These are phyloP conservation scores for Phaetusa simplex DNA, from an alignment of 2,113 vertebrate species.

Conservation along the genomic window DNA sequence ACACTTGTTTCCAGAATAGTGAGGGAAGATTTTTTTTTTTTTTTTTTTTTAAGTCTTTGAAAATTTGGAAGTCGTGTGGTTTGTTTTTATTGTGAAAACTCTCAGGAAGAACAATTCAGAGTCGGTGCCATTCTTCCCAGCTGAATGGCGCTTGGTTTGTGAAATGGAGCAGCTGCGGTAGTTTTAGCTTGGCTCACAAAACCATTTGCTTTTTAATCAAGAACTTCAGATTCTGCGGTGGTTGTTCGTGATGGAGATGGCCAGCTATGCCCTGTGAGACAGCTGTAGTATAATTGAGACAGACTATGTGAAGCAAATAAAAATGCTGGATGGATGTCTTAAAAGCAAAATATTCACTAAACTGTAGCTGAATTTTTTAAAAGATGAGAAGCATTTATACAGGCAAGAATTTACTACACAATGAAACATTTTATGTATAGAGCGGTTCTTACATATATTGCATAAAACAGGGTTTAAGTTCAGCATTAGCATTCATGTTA, in stretches of 20 bases:
- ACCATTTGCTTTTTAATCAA: constrained; percentile 76
- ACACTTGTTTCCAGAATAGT: constrained; percentile 73
- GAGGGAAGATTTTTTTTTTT: too few species aligned
- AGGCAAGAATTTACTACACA: background rate
- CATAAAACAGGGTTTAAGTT: background rate
- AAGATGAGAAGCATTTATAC: background rate
- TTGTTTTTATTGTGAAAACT: constrained; percentile 79
- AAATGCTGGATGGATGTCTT: constrained; percentile 48
- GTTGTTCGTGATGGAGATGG: constrained; percentile 74
- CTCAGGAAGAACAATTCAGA: constrained; percentile 79
- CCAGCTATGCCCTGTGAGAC: constrained; percentile 72
- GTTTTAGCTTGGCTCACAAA: constrained; percentile 74
- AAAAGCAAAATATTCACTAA: constrained; percentile 18
- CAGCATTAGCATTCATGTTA: background rate
- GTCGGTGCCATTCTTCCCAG: constrained; percentile 76
- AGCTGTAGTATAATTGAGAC: constrained; percentile 80
- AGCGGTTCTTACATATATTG: background rate
- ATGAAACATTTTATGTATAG: background rate
- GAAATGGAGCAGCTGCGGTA: constrained; percentile 76
- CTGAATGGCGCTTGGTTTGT: constrained; percentile 76
- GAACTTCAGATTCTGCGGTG: constrained; percentile 74
- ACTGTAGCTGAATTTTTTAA: constrained; percentile 29
- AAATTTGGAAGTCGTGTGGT: constrained; percentile 76
- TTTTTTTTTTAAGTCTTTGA: constrained; percentile 59
- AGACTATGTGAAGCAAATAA: constrained; percentile 74